Base-by-base conservation (phyloP, 1,140 invertebrate species). In the Halotydeus destructor region DNA sequence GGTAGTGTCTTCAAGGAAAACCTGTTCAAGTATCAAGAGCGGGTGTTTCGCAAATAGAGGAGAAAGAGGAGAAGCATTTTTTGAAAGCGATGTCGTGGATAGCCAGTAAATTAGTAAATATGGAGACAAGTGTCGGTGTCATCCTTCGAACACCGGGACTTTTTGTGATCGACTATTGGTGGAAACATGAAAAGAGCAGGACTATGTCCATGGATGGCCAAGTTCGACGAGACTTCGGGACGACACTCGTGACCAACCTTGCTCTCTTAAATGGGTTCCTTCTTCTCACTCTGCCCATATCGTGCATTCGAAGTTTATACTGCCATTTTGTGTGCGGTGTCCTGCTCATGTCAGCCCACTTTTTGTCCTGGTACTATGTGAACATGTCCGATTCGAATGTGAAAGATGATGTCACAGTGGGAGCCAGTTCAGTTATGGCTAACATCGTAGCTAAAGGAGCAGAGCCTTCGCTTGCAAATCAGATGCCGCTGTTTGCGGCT, bases 161-260 rank as follows among this genome's bases (percentile, higher is more conserved):
- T 6, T 65, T 68, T 47, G 55, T 69, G 2, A 55, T 66, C 25
- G 66, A 69, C 48, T 57, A 60, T 23, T 67, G 63, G 61, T 67
- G 56, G 52, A 56, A 61, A 35, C 55, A 59, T 47, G 59, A 65
- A 28, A 49, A 54, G 5, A 43, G 49, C 27, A 56, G 56, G 35
- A 58, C 50, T 52, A n/a, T 43, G n/a, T n/a, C n/a, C n/a, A n/a
- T n/a, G n/a, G n/a, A 52, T 31, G 56, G 53, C 45, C 52, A 59
- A 36, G 53, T 52, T 19, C 47, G 51, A 38, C 41, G 43, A 24
- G 54, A 59, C 46, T 44, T 59, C 22, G 44, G 58, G n/a, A 52
- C 49, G 28, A 49, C 57, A 24, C 26, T 46, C 28, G 40, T 57
- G 32, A 52, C 54, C 11, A 55, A 57, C 52, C 41, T 58, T 38